A percentile compares a stretch with the other conserved stretches of the same genome.
These are phyloP conservation scores for Xestobium rufovillosum DNA, from an alignment of 2,888 invertebrate species.

Conservation along the genomic window DNA sequence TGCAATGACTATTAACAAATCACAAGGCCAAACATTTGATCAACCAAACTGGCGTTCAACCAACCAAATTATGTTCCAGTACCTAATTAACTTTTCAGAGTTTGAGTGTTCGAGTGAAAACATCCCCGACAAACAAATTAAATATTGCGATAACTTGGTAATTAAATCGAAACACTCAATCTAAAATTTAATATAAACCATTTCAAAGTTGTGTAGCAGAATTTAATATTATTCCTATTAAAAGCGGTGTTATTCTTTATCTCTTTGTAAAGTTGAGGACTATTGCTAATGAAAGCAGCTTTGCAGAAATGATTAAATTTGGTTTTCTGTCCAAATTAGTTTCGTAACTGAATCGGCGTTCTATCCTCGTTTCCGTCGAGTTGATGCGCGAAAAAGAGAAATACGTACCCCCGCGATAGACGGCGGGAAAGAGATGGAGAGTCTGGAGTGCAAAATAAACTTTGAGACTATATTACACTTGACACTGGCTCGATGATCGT, in stretches of 20 bases:
- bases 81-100: too few relatives aligned
- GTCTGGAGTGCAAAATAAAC: slow-evolving; percentile 26
- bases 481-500: slow-evolving; percentile 34
- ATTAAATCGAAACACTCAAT: slow-evolving; percentile 33
- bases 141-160: too few relatives aligned
- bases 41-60: too few relatives aligned
- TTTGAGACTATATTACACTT: slow-evolving; percentile 34
- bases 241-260: slow-evolving; percentile 41
- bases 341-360: slow-evolving; percentile 32
- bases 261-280: slow-evolving; percentile 38
- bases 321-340: slow-evolving; percentile 39
- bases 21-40: too few relatives aligned
- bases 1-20: too few relatives aligned
- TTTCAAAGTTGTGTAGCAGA: slow-evolving; percentile 37
- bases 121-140: too few relatives aligned
- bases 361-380: slow-evolving; percentile 21
- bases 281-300: slow-evolving; percentile 40
- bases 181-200: slow-evolving; percentile 39
- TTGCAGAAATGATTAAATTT: slow-evolving; percentile 39
- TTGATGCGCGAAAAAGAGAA: slow-evolving; percentile 3
- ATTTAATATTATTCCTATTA: slow-evolving; percentile 41
- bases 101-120: too few relatives aligned
- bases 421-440: slow-evolving; percentile 17
- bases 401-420: slow-evolving; percentile 11
- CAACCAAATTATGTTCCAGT: too few relatives aligned